phyloP scores from a whole-genome alignment of 2,797 vertebrate species.

The Helarctos malayanus region DNA sequence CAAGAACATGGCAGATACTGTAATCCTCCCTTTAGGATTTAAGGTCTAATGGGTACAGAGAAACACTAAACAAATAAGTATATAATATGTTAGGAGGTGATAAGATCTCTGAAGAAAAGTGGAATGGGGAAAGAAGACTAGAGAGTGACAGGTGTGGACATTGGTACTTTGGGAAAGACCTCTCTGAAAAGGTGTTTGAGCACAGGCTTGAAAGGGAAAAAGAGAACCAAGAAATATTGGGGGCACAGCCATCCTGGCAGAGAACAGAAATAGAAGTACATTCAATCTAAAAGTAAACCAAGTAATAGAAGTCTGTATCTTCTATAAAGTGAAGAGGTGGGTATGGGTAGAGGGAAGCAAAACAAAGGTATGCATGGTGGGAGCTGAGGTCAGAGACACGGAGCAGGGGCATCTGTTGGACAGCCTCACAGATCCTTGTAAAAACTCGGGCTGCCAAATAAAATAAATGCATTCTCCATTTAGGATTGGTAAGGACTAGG shows the following conservation, averaged over 20 bases:
- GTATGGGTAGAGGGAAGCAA: background rate
- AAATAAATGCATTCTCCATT: background rate
- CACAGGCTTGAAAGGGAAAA: constrained; percentile 17
- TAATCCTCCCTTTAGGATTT: background rate
- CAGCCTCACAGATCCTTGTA: background rate
- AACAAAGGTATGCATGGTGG: background rate
- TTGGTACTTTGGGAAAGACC: background rate
- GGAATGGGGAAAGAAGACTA: background rate
- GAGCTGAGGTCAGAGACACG: background rate
- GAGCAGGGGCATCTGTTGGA: background rate
- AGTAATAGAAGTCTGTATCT: background rate
- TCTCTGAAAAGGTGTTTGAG: background rate
- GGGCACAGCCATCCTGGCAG: background rate
- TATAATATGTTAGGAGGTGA: background rate
- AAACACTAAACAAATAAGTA: background rate
- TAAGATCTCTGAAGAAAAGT: background rate
- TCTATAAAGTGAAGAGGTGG: background rate
- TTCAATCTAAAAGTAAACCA: background rate
- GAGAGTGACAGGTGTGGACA: background rate
- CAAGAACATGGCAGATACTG: background rate
- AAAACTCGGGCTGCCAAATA: background rate
- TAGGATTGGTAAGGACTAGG: background rate
- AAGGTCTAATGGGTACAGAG: background rate
- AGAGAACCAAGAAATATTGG: background rate
- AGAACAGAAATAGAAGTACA: background rate